These are phyloP conservation scores for Cosmorhoe ocellata DNA, from an alignment of 2,888 invertebrate genomes.

Conservation along the genomic window DNA sequence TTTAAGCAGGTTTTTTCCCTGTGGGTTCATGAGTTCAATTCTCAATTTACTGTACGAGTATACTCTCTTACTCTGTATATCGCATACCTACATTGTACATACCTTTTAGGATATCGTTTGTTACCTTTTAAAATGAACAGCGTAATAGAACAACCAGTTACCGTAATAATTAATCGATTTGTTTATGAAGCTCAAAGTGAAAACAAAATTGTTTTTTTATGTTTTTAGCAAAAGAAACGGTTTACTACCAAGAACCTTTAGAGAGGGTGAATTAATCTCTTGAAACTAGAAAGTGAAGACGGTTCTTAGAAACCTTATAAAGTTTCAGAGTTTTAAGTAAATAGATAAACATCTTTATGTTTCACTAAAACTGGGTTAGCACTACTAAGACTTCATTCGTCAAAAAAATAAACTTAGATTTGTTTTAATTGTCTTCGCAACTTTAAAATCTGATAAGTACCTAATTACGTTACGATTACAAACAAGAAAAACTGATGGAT, in stretches of 20 bases:
- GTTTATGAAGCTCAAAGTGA: not conserved
- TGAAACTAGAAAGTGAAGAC: not conserved
- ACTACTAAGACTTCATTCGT: no score
- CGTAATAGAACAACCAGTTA: no score
- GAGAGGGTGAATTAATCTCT: not conserved
- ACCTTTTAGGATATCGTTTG: no score
- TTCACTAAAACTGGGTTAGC: not conserved
- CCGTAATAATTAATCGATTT: not conserved
- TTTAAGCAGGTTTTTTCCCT: conserved; percentile 2
- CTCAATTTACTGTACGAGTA: not conserved
- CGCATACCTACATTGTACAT: no score
- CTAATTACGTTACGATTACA: no score
- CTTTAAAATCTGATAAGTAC: no score
- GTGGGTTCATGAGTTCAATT: not conserved
- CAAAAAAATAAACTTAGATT: no score
- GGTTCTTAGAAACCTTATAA: conserved; percentile 1
- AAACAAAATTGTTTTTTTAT: not conserved
- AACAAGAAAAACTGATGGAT: no score
- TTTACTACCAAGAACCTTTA: not conserved
- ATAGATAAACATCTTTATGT: conserved; percentile 13
- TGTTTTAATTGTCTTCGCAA: no score
- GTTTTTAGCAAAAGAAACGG: not conserved
- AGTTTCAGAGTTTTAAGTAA: conserved; percentile 11
- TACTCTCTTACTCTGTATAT: no score
- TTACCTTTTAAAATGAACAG: no score